A percentile compares a stretch with the other conserved stretches of the same genome.
Evolutionary conservation across 2,113 vertebrate genomes (phyloP).

Genomic region (Ammodytes dubius): DNA sequence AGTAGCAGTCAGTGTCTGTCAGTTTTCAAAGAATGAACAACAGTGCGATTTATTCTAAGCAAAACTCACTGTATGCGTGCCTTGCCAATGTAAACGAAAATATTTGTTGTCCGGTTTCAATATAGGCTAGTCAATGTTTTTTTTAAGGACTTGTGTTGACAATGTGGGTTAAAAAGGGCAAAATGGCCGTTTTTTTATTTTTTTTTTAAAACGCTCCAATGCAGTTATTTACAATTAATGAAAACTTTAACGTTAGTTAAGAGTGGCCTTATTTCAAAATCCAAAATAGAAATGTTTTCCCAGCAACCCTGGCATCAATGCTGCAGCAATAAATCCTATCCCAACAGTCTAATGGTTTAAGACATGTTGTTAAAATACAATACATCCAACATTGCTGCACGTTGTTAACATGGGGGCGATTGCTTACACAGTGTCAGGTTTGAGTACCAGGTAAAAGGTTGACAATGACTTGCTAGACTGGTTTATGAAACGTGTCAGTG

Average conservation of each 20-base stretch:
- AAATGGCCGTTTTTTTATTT: background rate
- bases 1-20: conserved; percentile 36
- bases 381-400: too few species aligned
- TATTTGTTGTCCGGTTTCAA: background rate
- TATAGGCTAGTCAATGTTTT: background rate
- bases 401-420: background rate
- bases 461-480: conserved; percentile 6
- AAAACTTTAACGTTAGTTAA: background rate
- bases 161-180: background rate
- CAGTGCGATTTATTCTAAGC: conserved; percentile 1
- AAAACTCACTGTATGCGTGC: background rate
- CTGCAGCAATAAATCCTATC: background rate
- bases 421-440: background rate
- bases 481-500: conserved; percentile 5
- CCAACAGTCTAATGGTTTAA: background rate
- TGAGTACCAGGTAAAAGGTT: background rate
- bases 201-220: too few species aligned
- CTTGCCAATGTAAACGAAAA: background rate
- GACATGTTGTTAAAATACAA: background rate
- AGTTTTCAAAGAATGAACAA: background rate
- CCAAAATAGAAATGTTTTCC: background rate
- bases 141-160: background rate
- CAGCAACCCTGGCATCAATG: too few species aligned
- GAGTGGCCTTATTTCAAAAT: background rate
- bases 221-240: background rate